A percentile compares a stretch with the other conserved stretches of the same genome.
These are phyloP conservation scores for Machimus rusticus DNA, from an alignment of 2,888 invertebrate species.

Conservation along the genomic window DNA sequence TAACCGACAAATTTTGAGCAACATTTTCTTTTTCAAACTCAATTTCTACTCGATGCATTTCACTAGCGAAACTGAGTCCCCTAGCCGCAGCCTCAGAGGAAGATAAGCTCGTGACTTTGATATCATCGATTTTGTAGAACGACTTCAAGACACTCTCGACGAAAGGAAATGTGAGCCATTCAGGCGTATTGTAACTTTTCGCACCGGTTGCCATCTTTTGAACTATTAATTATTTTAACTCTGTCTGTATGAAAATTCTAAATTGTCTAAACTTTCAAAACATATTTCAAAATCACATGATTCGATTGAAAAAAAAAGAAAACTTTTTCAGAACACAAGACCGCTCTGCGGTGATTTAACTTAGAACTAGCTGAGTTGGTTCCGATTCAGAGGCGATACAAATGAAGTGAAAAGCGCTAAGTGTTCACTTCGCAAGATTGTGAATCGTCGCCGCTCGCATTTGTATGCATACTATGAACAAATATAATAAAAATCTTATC, in stretches of 20 bases:
- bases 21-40: slow-evolving; percentile 55
- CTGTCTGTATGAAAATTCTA: neutral
- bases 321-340: neutral
- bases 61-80: slow-evolving; percentile 59
- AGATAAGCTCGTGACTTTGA: neutral
- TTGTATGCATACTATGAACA: neutral
- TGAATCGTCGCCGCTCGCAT: neutral
- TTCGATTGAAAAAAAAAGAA: neutral
- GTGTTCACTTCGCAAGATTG: neutral
- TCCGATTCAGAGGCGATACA: neutral
- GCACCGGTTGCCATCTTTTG: slow-evolving; percentile 57
- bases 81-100: slow-evolving; percentile 45
- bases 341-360: neutral
- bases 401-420: neutral
- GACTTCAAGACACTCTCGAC: slow-evolving; percentile 59
- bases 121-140: slow-evolving; percentile 56
- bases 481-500: neutral
- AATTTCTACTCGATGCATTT: slow-evolving; percentile 60
- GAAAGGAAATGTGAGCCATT: slow-evolving; percentile 58
- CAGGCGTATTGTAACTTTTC: slow-evolving; percentile 56
- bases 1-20: slow-evolving; percentile 57
- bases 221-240: neutral
- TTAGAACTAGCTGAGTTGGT: neutral
- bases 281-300: neutral
- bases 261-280: neutral